Evolutionary conservation across 1,140 invertebrate genomes (phyloP).

Genomic region (Saccostrea glomerata): DNA sequence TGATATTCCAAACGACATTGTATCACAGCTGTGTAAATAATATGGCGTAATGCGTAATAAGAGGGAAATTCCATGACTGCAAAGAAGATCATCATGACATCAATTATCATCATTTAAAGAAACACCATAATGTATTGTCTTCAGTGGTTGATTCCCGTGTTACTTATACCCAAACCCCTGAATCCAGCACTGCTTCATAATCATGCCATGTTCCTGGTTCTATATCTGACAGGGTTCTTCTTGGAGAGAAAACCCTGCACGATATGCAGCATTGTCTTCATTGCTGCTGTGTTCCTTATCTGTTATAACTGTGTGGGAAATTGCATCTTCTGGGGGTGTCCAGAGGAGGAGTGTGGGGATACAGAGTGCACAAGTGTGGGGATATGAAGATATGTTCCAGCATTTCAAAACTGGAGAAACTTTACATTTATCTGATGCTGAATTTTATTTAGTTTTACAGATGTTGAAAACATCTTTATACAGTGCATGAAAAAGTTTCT

Average conservation of each 20-base stretch:
- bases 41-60: neutral
- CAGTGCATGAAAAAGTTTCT: neutral
- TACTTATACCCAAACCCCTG: slow-evolving; percentile 96
- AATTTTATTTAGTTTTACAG: neutral
- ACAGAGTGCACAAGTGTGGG: neutral
- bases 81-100: neutral
- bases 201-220: slow-evolving; percentile 97
- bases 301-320: slow-evolving; percentile 97
- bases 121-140: slow-evolving; percentile 94
- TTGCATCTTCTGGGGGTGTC: slow-evolving; percentile 90
- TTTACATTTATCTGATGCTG: neutral
- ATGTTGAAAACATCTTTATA: neutral
- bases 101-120: neutral
- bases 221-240: slow-evolving; percentile 93
- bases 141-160: slow-evolving; percentile 97
- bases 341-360: slow-evolving; percentile 63
- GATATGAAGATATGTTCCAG: neutral
- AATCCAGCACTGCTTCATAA: slow-evolving; percentile 96
- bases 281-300: slow-evolving; percentile 93
- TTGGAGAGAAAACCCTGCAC: slow-evolving; percentile 97
- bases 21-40: too few species aligned
- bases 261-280: slow-evolving; percentile 95
- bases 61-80: neutral
- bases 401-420: neutral
- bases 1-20: too few species aligned